Conservation (phyloP, 2,797 vertebrate species). For the Cirrhinus molitorella region DNA sequence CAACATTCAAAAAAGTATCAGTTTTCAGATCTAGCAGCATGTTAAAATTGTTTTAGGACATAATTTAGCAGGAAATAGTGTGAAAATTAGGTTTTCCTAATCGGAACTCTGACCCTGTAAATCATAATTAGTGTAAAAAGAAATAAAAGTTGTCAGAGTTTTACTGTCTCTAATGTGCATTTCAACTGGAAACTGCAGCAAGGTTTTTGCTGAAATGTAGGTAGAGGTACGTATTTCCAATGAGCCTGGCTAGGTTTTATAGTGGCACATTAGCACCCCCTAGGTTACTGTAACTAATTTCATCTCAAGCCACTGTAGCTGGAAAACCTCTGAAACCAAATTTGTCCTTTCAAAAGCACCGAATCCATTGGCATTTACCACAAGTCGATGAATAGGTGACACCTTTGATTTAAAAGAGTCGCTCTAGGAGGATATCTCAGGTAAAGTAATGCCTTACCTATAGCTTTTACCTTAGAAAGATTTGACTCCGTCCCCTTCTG, state of each 20-base stretch:
- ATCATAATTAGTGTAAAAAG: too few relatives aligned
- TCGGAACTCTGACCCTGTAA: too few relatives aligned
- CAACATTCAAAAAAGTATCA: too few relatives aligned
- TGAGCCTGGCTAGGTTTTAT: background rate
- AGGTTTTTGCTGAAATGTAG: background rate
- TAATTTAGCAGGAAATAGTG: too few relatives aligned
- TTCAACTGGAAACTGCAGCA: background rate
- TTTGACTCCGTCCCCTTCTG: constrained; percentile 72
- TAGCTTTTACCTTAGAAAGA: constrained; percentile 50
- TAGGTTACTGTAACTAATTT: background rate
- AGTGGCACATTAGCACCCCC: constrained; percentile 5
- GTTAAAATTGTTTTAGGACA: background rate
- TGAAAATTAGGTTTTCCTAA: too few relatives aligned
- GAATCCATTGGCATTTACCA: constrained; percentile 11
- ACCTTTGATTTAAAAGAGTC: constrained; percentile 33
- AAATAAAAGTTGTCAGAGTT: background rate
- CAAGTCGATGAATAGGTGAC: background rate
- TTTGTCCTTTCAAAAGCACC: background rate
- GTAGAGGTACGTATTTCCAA: background rate
- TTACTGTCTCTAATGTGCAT: background rate
- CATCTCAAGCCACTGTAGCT: background rate
- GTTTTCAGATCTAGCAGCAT: too few relatives aligned
- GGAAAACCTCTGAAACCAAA: constrained; percentile 19
- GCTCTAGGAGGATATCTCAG: constrained; percentile 41
- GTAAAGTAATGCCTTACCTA: constrained; percentile 47